Conservation (phyloP, 2,113 vertebrate species). For the Garra rufa region DNA sequence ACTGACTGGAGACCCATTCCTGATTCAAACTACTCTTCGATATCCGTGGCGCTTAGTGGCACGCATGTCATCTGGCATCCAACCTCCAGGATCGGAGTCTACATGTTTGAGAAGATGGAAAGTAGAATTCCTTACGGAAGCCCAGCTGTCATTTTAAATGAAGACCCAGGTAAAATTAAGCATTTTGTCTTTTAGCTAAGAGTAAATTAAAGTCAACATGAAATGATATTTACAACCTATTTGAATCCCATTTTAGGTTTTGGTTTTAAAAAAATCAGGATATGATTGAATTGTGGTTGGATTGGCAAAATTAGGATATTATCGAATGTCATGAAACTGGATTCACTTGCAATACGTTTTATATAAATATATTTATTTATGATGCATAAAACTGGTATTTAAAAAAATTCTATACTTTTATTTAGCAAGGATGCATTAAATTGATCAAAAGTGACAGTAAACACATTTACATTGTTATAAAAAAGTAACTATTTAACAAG, state of each 20-base stretch:
- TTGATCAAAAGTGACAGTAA: too few relatives aligned
- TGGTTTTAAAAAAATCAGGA: neutral
- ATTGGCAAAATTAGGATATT: neutral
- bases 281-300: neutral
- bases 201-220: neutral
- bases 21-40: slow-evolving; percentile 43
- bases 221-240: neutral
- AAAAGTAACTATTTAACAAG: neutral
- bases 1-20: slow-evolving; percentile 37
- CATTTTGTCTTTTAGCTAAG: neutral
- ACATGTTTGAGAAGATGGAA: neutral
- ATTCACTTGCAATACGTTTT: neutral
- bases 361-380: neutral
- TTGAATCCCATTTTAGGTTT: neutral
- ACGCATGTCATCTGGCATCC: slow-evolving; percentile 68
- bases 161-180: slow-evolving; percentile 66
- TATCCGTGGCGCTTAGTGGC: accelerated
- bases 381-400: neutral
- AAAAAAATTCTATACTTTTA: neutral
- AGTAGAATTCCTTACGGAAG: slow-evolving; percentile 24
- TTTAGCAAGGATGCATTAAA: too few relatives aligned
- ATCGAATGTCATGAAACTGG: neutral
- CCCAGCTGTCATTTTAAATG: slow-evolving; percentile 61
- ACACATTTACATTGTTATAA: too few relatives aligned
- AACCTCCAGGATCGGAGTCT: slow-evolving; percentile 66